Evolutionary conservation across 2,888 invertebrate genomes (phyloP), one percentile per base, ranked within the genome.

Genomic region (Hedya salicella): DNA sequence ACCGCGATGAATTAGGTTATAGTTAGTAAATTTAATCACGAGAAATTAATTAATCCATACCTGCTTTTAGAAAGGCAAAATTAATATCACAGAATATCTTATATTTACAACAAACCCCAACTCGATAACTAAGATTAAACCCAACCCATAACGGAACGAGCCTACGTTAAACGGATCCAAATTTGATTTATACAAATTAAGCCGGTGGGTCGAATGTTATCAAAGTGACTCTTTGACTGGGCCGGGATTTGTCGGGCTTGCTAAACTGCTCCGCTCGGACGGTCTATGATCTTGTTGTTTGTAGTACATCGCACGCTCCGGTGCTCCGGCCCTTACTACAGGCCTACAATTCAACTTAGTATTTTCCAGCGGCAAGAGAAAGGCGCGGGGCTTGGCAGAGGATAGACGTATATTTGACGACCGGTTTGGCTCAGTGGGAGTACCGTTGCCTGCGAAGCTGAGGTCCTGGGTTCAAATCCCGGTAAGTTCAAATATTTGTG

Each of bases 131-230:
- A 46, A 60, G 52, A 66, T 54, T 53, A 66, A 60, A 53, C 53
- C 60, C 46, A 19, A 25, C 46, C 53, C 52, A 53, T 40, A 65
- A 60, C 48, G 21, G 52, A 59, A 52, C 46, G 60, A 48, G 60
- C 54, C 61, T 60, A 61, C 49, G 57, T 64, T 68, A 59, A 67
- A 64, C 52, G 67, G 59, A 76, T 71, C 73, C 77, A 79, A 82
- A 84, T 86, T 88, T 84, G 86, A 89, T 88, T 86, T 85, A 87
- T 86, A 86, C 82, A 86, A 86, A 87, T 86, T 82, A 83, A 80
- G 75, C 79, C 80, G 76, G 79, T 77, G 82, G 81, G 80, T 83
- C 78, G 79, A 85, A 85, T 81, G 82, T 83, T 85, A 85, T 87
- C 86, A 85, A 86, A 86, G 86, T 80, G 79, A 73, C 82, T 85